Conservation (phyloP, 2,113 vertebrate genomes). For the Nothoprocta perdicaria region DNA sequence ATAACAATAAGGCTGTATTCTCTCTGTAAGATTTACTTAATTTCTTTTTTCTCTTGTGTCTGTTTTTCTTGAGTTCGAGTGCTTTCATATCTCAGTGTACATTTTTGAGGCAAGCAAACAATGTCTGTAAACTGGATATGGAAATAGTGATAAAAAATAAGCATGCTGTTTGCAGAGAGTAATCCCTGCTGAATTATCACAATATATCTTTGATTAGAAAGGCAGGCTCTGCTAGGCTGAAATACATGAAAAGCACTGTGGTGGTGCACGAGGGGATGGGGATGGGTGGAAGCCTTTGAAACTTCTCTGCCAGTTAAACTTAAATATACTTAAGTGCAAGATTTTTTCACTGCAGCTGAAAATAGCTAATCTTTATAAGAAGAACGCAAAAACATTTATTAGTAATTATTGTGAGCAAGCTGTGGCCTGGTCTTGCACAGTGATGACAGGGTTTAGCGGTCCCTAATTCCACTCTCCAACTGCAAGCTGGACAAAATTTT, state of each 20-base stretch:
- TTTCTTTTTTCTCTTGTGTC: conserved; percentile 13
- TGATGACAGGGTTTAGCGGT: neutral
- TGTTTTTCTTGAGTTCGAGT: conserved; percentile 22
- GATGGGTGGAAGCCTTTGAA: fast-evolving
- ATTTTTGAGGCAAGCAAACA: conserved; percentile 6
- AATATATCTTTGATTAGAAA: neutral
- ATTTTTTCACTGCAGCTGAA: neutral
- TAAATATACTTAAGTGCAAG: neutral
- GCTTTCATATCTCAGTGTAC: conserved; percentile 14
- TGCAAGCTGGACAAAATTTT: neutral
- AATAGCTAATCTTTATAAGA: neutral
- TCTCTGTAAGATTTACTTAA: conserved; percentile 14
- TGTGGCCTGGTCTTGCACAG: neutral
- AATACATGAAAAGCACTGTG: neutral
- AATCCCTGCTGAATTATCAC: conserved; percentile 52
- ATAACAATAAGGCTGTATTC: neutral
- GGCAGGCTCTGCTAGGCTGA: conserved; percentile 2
- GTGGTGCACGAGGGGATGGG: neutral
- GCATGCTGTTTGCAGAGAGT: neutral
- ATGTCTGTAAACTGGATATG: conserved; percentile 1
- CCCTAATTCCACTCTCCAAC: neutral
- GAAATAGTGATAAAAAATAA: conserved; percentile 45
- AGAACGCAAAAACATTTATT: neutral
- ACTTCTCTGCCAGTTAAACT: neutral
- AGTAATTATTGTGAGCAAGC: neutral